Evolutionary conservation across 1,140 invertebrate species (phyloP).

Genomic region (Eueides isabella): DNA sequence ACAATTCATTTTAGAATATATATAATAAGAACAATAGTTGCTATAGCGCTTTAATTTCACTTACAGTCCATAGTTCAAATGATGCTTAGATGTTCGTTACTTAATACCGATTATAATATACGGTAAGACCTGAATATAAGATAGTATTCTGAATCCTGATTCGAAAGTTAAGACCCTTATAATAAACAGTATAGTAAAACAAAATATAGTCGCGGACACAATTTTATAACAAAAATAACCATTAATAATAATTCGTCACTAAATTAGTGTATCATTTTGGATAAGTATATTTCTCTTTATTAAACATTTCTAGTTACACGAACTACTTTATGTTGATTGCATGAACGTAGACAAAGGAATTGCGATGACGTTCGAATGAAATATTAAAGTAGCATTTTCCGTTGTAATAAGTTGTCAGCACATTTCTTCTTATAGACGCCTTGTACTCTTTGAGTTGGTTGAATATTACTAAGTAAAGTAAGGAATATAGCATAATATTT

Average conservation of each 20-base stretch:
- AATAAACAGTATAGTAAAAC: too few species aligned
- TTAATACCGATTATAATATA: too few species aligned
- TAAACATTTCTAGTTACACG: neutral
- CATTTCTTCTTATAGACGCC: constrained; percentile 11
- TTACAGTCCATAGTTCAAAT: too few species aligned
- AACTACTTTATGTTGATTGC: constrained; percentile 12
- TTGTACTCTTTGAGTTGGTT: neutral
- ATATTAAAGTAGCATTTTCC: constrained; percentile 8
- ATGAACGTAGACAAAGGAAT: constrained; percentile 12
- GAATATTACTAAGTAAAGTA: neutral
- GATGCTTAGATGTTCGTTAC: too few species aligned
- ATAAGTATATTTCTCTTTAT: neutral
- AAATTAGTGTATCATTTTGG: neutral
- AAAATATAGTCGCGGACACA: too few species aligned
- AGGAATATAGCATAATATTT: neutral
- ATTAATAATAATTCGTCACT: neutral
- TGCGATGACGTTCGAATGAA: constrained; percentile 13
- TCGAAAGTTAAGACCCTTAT: too few species aligned
- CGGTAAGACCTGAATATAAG: too few species aligned
- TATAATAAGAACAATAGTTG: too few species aligned
- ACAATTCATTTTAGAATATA: too few species aligned
- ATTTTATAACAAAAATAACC: too few species aligned
- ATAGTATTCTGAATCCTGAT: too few species aligned
- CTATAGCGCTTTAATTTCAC: too few species aligned
- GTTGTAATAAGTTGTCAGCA: constrained; percentile 11